Percentiles rank a stretch among this genome's conserved stretches.
These are phyloP conservation scores for Sycophaga agraensis DNA, from an alignment of 1,140 invertebrate species.

Conservation along the genomic window DNA sequence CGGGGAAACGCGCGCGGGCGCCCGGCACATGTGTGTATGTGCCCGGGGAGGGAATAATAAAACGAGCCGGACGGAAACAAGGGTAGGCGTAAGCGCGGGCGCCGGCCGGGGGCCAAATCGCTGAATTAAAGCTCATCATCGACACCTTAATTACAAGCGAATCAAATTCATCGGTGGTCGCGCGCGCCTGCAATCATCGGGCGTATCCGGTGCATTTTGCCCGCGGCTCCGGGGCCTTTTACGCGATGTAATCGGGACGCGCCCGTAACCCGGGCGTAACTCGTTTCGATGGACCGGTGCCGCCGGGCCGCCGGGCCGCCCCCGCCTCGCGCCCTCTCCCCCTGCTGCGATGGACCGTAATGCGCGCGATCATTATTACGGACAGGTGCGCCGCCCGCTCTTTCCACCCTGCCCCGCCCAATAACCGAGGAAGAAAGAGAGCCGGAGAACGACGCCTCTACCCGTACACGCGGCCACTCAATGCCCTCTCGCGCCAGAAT, in stretches of 20 bases:
- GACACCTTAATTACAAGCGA: conserved; percentile 28
- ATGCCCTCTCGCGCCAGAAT: too few species aligned
- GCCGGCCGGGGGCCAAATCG: not conserved
- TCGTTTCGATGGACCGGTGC: not conserved
- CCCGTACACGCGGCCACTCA: too few species aligned
- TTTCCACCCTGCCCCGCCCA: too few species aligned
- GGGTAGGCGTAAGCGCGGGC: not conserved
- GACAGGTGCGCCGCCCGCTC: not conserved
- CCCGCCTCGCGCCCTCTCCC: too few species aligned
- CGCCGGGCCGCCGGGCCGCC: too few species aligned
- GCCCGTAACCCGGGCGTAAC: not conserved
- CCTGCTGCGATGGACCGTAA: conserved; percentile 2
- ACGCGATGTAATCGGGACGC: not conserved
- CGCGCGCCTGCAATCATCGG: not conserved
- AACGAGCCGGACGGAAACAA: too few species aligned
- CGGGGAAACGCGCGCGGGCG: not conserved
- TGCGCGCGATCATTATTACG: conserved; percentile 20
- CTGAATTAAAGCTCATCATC: conserved; percentile 28
- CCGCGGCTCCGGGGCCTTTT: too few species aligned
- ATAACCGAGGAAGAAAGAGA: too few species aligned
- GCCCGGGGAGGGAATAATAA: too few species aligned
- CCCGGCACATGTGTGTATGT: too few species aligned
- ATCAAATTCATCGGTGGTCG: conserved; percentile 29
- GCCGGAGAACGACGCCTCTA: too few species aligned
- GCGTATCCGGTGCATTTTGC: conserved; percentile 7